Conservation (phyloP, 2,888 invertebrate species). For the Cloeon dipterum region DNA sequence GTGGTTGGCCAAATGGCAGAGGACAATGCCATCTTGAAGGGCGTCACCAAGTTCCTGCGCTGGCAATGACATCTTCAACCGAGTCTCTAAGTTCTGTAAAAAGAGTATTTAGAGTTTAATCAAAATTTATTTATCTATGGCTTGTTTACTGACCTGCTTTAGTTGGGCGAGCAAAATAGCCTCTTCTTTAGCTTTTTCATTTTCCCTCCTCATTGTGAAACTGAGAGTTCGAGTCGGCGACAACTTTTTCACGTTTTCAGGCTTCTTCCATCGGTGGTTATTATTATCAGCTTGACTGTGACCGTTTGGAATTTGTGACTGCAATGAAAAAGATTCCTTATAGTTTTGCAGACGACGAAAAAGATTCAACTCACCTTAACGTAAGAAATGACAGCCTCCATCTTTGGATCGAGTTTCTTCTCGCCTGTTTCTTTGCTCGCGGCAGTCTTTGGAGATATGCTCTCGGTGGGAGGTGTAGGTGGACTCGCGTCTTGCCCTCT, state of each 20-base stretch:
- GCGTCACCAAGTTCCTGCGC: conserved; percentile 58
- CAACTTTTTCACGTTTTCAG: not conserved
- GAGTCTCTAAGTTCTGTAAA: conserved; percentile 62
- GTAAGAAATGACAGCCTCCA: conserved; percentile 15
- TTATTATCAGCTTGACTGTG: not conserved
- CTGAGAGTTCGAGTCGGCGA: conserved; percentile 48
- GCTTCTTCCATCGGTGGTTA: not conserved
- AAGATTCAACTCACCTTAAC: conserved; percentile 13
- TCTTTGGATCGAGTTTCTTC: conserved; percentile 11
- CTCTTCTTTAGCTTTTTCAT: conserved; percentile 77
- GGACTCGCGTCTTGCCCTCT: not conserved
- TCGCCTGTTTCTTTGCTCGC: not conserved
- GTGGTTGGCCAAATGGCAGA: conserved; percentile 86
- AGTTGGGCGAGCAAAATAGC: conserved; percentile 63
- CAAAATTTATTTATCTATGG: no score
- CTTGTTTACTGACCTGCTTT: conserved; percentile 54
- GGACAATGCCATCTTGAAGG: conserved; percentile 74
- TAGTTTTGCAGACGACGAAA: no score
- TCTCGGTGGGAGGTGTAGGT: not conserved
- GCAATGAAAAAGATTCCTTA: no score
- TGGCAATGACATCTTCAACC: conserved; percentile 75
- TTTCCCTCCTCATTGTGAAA: conserved; percentile 80
- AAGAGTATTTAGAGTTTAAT: conserved; percentile 6
- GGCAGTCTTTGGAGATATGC: conserved; percentile 1
- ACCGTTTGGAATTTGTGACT: not conserved